A percentile compares a stretch with the other conserved stretches of the same genome.
Conservation (phyloP, 1,140 invertebrate genomes). For the Aleiodes sp. region DNA sequence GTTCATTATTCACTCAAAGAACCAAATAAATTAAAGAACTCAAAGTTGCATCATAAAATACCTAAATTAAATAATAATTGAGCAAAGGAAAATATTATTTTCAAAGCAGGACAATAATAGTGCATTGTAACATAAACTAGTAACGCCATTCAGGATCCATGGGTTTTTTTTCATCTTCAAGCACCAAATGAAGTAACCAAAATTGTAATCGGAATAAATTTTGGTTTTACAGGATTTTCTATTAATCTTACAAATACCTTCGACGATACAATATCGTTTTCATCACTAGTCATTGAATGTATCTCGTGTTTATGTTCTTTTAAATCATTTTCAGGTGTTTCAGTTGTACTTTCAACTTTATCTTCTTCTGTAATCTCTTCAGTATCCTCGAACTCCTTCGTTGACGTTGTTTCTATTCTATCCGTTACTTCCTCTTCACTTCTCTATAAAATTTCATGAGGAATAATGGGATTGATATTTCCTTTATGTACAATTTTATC, state of each 20-base stretch:
- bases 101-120: slow-evolving; percentile 8
- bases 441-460: neutral
- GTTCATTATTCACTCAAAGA: neutral
- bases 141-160: slow-evolving; percentile 20
- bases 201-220: neutral
- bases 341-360: slow-evolving; percentile 18
- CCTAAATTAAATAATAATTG: neutral
- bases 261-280: slow-evolving; percentile 32
- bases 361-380: slow-evolving; percentile 28
- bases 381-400: slow-evolving; percentile 26
- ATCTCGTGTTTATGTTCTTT: slow-evolving; percentile 31
- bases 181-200: neutral
- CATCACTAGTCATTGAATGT: slow-evolving; percentile 34
- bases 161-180: neutral
- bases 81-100: neutral
- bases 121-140: slow-evolving; percentile 27
- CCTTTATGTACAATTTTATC: neutral
- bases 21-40: neutral
- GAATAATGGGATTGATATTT: neutral
- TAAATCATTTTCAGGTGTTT: slow-evolving; percentile 31
- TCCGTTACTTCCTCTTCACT: neutral
- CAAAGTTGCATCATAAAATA: neutral
- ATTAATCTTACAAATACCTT: slow-evolving; percentile 31
- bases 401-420: neutral
- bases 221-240: neutral